Evolutionary conservation across 2,888 invertebrate species (phyloP), one percentile per base, ranked within the genome.

Genomic region (Lagria hirta): DNA sequence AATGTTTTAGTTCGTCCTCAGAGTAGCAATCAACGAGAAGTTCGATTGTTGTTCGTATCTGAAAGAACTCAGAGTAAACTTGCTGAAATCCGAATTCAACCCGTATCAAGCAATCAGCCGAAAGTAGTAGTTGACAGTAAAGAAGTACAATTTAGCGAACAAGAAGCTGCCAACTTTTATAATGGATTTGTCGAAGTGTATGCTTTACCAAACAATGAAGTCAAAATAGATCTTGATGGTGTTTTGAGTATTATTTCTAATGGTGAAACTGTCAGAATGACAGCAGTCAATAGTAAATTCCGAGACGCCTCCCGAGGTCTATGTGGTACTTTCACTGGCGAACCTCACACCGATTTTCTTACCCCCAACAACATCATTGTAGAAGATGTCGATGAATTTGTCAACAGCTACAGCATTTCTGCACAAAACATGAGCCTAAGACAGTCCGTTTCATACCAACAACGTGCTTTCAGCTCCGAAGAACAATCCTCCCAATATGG

Each of bases 271-370:
- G 56, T 80, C n/a, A 73, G 76, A 49, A 43, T 71, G 18, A 57
- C 59, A 14, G 51, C 57, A 17, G 47, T 43, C 21, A 38, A 62
- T 38, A 58, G 67, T 18, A 59, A 73, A 12, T 76, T 78, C 66
- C 75, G 80, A 16, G 75, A 75, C 47, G 68, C 75, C 21, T 69
- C 79, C 18, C 74, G 78, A 44, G 86, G 86, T 46, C 73, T 85
- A 20, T 85, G 84, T 58, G 86, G 85, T 5, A 75, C 74, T 52
- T 80, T 76, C 74, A 78, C 75, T 50, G 78, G 79, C 4, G 77
- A 82, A 23, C 54, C 68, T n/a, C 66, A 69, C 22, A 76, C 79
- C 44, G 84, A 85, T 54, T 81, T 79, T 60, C 63, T 70, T 7
- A 75, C 77, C 2, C 83, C 84, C 1, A 58, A 71, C 35, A 78